These are phyloP conservation scores for Huso huso DNA, from an alignment of 2,797 vertebrate genomes.

Conservation along the genomic window DNA sequence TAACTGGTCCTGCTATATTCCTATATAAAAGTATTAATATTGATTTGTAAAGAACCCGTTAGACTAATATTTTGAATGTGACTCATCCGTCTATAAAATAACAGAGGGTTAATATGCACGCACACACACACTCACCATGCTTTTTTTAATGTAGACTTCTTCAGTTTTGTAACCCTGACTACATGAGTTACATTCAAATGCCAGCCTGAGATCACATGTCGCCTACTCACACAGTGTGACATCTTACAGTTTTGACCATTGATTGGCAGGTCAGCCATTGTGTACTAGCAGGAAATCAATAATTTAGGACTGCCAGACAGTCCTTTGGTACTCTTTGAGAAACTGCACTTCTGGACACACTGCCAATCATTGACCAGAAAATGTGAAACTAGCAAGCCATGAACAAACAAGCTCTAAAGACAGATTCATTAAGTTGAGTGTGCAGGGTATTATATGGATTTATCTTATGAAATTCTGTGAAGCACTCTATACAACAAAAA, in stretches of 20 bases:
- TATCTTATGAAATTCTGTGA: constrained; percentile 48
- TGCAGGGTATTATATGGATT: constrained; percentile 58
- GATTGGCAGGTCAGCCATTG: constrained; percentile 80
- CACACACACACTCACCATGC: not conserved
- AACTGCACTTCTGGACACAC: constrained; percentile 70
- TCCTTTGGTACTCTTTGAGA: constrained; percentile 66
- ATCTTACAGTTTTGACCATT: constrained; percentile 78
- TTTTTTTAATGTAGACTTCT: constrained; percentile 26
- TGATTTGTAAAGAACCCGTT: not conserved
- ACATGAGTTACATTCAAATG: constrained; percentile 49
- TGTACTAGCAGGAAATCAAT: constrained; percentile 80
- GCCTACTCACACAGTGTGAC: constrained; percentile 72
- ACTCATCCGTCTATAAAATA: too few species aligned
- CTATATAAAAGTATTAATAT: not conserved
- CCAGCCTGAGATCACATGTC: constrained; percentile 57
- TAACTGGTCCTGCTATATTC: not conserved
- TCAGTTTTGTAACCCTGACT: constrained; percentile 51
- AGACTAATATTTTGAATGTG: too few species aligned
- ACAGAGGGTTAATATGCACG: too few species aligned
- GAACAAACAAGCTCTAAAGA: constrained; percentile 78
- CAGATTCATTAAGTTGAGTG: constrained; percentile 56
- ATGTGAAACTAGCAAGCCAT: constrained; percentile 79
- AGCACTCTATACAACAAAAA: constrained; percentile 29
- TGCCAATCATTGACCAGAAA: constrained; percentile 77
- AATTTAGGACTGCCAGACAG: constrained; percentile 72